These are phyloP conservation scores for Drosophila willistoni DNA, from an alignment of 1,140 invertebrate genomes.

Conservation along the genomic window DNA sequence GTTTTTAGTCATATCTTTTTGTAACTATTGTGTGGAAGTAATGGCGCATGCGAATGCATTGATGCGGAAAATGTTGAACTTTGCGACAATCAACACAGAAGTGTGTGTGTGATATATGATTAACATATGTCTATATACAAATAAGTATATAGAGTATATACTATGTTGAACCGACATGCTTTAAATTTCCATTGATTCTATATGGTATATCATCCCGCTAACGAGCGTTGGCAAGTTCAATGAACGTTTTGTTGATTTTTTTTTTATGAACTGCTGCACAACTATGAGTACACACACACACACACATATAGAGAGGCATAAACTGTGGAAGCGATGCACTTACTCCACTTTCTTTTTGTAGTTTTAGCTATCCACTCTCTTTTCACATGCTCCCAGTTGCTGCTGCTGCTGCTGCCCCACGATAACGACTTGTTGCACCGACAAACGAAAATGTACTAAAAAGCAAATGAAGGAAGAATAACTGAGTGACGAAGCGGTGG, in stretches of 20 bases:
- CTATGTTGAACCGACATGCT: not conserved
- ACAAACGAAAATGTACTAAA: conserved; percentile 63
- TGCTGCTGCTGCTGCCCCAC: conserved; percentile 31
- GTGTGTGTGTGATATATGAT: conserved; percentile 23
- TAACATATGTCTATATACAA: conserved; percentile 25
- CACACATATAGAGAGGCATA: not conserved
- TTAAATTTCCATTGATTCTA: not conserved
- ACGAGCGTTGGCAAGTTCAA: conserved; percentile 42
- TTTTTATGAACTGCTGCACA: conserved; percentile 2
- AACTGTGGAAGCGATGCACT: conserved; percentile 38
- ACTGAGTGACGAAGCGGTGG: conserved; percentile 27
- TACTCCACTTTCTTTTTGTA: conserved; percentile 66
- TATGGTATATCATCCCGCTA: not conserved
- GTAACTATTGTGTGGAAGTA: conserved; percentile 46
- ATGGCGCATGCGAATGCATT: conserved; percentile 60
- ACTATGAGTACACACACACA: conserved; percentile 1
- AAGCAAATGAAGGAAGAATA: conserved; percentile 66
- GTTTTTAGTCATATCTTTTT: conserved; percentile 14
- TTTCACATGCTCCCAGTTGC: conserved; percentile 11
- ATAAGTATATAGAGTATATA: conserved; percentile 19
- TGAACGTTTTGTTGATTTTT: conserved; percentile 26
- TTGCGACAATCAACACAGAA: conserved; percentile 28
- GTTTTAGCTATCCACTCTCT: conserved; percentile 48
- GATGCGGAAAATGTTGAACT: conserved; percentile 58
- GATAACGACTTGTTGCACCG: conserved; percentile 70